Base-by-base conservation (phyloP, 2,888 invertebrate species). In the Acleris cristana region DNA sequence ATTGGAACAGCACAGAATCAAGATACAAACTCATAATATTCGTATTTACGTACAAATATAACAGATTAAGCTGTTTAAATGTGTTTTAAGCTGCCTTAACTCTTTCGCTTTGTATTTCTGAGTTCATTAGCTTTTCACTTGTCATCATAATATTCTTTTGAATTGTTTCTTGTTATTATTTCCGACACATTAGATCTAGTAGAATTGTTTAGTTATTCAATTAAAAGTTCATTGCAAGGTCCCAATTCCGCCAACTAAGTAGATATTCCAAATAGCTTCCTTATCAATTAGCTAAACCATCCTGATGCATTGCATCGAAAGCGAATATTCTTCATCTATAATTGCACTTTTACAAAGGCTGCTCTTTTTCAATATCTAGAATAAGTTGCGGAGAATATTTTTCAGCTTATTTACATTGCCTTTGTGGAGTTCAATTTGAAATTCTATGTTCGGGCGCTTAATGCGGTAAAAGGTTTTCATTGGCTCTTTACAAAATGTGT, bases 401-500 rank as follows among this genome's bases (percentile, higher is more conserved):
- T 54, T 40, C 34, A 23, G 54, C 49, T 23, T 65, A 65, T 58
- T 64, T 53, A 64, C 48, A 44, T 58, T 53, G 21, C 21, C 26
- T 51, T 51, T 56, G 40, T 40, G 10, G 40, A 64, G 56, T 57
- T 57, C 26, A 44, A 57, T 57, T 64, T 64, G 54, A 21, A 57
- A 52, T 57, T 57, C 57, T 57, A 23, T 62, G n/a, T 53, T 45
- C 51, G 16, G n/a, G 34, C 23, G 40, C 16, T 34, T n/a, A 21
- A 18, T 51, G 30, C 10, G 44, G 52, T 53, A 14, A 16, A 30
- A 26, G 44, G 14, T 51, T 51, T 19, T 51, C 18, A 19, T 19
- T 18, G 51, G 18, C 19, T 18, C 51, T 51, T 48, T 48, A n/a
- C 48, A 48, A 48, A 48, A 48, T 48, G 16, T 48, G 18, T 48